Evolutionary conservation across 2,113 vertebrate genomes (phyloP), one percentile per base, ranked within the genome.

Genomic region (Urocolius indicus): DNA sequence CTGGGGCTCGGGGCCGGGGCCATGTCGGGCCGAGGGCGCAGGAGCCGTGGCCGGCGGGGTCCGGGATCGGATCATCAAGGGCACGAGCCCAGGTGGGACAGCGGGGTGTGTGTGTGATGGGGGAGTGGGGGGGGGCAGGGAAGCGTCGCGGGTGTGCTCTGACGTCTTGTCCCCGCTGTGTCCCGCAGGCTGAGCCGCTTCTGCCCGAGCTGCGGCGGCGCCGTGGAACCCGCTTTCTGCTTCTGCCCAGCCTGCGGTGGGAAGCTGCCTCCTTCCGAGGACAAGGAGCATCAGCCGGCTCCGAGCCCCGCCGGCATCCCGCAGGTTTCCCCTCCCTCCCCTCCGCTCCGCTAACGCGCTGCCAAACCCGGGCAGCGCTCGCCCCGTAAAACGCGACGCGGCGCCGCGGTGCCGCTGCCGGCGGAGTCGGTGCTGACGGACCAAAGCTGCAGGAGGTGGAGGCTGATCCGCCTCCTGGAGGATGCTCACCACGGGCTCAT

Each of bases 161-260:
- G 71, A 93, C 30, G 11, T 27, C 15, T 84, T 84, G 46, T 83
- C 17, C 48, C 17, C 58, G 27, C 30, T 62, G 16, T 55, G 22
- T n/a, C 72, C 32, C 34, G 22, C 84, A 98, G 98, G 77, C 98
- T 98, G 98, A 83, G 95, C 73, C 95, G 96, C 68, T 99, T 98
- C 97, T 99, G 99, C 90, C 98, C 99, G 24, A 96, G 98, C 6
- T 99, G 99, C 97, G 98, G 99, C 83, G 76, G 96, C 61, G 97
- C 96, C 91, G 84, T 99, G 48, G 89, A 98, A 92, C 90, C 97
- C 13, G 43, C 67, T 1, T 99, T 99, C 93, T 98, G 93, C 41
- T 99, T 99, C 87, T 99, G 99, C 92, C 99, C 99, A 1, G 96
- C 97, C 4, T 99, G 99, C 24, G 99, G 99, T 12, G 95, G 95